Percentiles rank a stretch among this genome's conserved stretches.
These are phyloP conservation scores for Brachirus orientalis DNA, from an alignment of 2,113 vertebrate genomes.

Conservation along the genomic window DNA sequence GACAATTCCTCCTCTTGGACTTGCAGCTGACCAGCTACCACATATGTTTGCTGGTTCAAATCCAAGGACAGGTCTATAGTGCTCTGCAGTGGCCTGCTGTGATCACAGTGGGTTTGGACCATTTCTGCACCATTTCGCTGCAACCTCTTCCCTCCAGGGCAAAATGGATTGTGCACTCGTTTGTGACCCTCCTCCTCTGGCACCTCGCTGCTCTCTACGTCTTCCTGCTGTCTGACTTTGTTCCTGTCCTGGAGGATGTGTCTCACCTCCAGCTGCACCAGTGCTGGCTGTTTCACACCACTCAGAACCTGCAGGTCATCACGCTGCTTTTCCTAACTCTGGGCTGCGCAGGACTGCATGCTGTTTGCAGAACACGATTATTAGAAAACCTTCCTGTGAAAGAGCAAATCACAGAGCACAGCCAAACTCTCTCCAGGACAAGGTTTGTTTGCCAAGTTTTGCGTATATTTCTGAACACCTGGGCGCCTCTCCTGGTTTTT, in stretches of 20 bases:
- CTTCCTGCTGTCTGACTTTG: slow-evolving; percentile 64
- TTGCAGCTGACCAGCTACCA: slow-evolving; percentile 83
- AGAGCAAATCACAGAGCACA: background rate
- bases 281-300: slow-evolving; percentile 77
- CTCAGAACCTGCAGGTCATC: slow-evolving; percentile 77
- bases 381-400: background rate
- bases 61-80: slow-evolving; percentile 75
- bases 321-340: slow-evolving; percentile 71
- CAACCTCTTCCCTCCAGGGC: background rate
- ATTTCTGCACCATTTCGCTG: slow-evolving; percentile 69
- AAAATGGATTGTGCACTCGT: slow-evolving; percentile 59
- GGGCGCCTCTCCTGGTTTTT: slow-evolving; percentile 83
- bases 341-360: slow-evolving; percentile 49
- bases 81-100: slow-evolving; percentile 81
- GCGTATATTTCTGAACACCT: slow-evolving; percentile 83
- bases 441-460: slow-evolving; percentile 73
- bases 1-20: slow-evolving; percentile 75
- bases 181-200: slow-evolving; percentile 77
- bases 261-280: slow-evolving; percentile 14
- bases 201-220: slow-evolving; percentile 64
- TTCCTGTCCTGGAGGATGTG: slow-evolving; percentile 52
- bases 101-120: slow-evolving; percentile 78
- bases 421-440: slow-evolving; percentile 28
- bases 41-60: slow-evolving; percentile 85
- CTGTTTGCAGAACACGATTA: background rate